A percentile compares a stretch with the other conserved stretches of the same genome.
Conservation (phyloP, 2,888 invertebrate genomes). For the Caenorhabditis virilis region DNA sequence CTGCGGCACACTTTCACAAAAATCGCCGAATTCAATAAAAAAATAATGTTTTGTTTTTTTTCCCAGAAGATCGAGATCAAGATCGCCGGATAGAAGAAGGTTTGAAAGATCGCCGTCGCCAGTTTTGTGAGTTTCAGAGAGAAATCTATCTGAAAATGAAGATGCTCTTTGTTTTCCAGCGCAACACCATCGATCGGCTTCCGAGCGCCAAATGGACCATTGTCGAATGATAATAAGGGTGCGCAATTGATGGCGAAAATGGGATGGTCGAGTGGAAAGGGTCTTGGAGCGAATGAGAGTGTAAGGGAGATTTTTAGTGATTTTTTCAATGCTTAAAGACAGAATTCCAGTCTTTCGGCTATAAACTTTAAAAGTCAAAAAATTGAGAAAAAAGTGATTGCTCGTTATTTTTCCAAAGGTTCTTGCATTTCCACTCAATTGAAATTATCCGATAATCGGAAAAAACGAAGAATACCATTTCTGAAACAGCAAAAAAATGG, state of each 20-base stretch:
- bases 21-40: no score
- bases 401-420: no score
- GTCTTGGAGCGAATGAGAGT: slow-evolving; percentile 90
- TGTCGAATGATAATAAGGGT: slow-evolving; percentile 88
- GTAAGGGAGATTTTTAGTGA: no score
- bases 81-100: slow-evolving; percentile 6
- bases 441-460: no score
- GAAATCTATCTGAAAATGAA: not conserved
- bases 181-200: slow-evolving; percentile 9
- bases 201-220: slow-evolving; percentile 35
- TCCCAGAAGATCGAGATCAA: slow-evolving; percentile 6
- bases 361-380: not conserved
- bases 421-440: no score
- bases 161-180: not conserved
- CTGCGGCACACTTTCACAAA: no score
- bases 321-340: no score
- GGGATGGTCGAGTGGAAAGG: slow-evolving; percentile 89
- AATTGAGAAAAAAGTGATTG: not conserved
- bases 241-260: slow-evolving; percentile 95
- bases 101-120: slow-evolving; percentile 5
- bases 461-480: no score
- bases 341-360: no score
- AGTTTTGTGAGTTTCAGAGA: not conserved
- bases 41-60: no score
- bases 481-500: no score